Base-by-base conservation (phyloP, 2,113 vertebrate genomes). In the Sturnus vulgaris region DNA sequence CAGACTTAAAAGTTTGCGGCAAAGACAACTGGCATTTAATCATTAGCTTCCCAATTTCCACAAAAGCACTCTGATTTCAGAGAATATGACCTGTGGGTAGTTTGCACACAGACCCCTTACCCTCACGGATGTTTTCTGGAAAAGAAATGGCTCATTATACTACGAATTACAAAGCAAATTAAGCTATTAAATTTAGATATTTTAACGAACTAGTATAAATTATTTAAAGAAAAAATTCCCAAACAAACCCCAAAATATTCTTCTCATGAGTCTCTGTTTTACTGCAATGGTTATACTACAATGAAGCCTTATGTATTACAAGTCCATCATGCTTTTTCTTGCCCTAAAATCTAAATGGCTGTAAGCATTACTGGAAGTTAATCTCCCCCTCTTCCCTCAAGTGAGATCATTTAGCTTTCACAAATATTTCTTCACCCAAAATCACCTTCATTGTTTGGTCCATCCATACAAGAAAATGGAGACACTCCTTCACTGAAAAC, bases 121-220 rank as follows among this genome's bases (percentile, higher is more conserved):
- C 50, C 50, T 79, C 63, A 24, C 15, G 53, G 63, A 87, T 1
- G 1, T 27, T 66, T 90, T 79, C 92, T 77, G 55, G 63, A 79
- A 88, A 82, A 85, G 8, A 53, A 91, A 86, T 21, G 55, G 33
- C 59, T 93, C 82, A 80, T 91, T 82, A 92, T 52, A 63, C 81
- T 86, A 81, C 49, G 91, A 94, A 93, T 84, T 52, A 75, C 49
- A 64, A 92, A 79, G 77, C 49, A 91, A 92, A 95, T 80, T 68
- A 85, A 92, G 53, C 33, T 47, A 50, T 27, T 61, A 42, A 52
- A 55, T 20, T 47, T 31, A 59, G 15, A 27, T 24, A 2, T 27
- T 66, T 66, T 27, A 37, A 47, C 21, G 37, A 56, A 25, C 28
- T 73, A 31, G 31, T 42, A 72, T 21, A 82, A 79, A 57, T 65